A percentile compares a stretch with the other conserved stretches of the same genome.
Evolutionary conservation across 2,888 invertebrate genomes (phyloP).

Genomic region (Perizoma flavofasciatum): DNA sequence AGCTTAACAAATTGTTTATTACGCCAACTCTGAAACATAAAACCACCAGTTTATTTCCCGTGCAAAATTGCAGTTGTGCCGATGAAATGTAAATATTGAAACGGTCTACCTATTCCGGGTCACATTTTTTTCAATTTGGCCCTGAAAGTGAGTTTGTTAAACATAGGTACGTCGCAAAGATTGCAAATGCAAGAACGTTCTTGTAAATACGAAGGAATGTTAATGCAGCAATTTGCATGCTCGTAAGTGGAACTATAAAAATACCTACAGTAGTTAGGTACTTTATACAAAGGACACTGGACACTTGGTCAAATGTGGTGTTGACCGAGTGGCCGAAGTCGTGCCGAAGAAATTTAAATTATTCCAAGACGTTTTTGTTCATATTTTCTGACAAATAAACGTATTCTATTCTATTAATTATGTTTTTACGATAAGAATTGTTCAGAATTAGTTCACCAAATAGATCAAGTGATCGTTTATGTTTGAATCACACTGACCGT

Average conservation of each 20-base stretch:
- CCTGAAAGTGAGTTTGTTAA: slow-evolving; percentile 2
- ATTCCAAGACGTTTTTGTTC: no score
- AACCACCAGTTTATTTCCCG: slow-evolving; percentile 16
- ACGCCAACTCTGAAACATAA: slow-evolving; percentile 8
- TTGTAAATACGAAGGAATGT: slow-evolving; percentile 1
- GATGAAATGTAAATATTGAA: slow-evolving; percentile 20
- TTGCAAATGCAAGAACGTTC: neutral
- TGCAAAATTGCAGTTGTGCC: slow-evolving; percentile 8
- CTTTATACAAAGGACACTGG: no score
- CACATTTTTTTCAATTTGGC: slow-evolving; percentile 4
- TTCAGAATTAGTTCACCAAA: no score
- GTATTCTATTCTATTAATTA: no score
- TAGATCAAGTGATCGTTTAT: no score
- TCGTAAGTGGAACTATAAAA: neutral
- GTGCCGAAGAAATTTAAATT: no score
- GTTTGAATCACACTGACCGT: no score
- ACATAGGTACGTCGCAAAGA: slow-evolving; percentile 8
- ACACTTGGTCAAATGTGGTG: no score
- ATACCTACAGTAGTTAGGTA: neutral
- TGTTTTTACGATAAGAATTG: no score
- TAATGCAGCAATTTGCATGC: slow-evolving; percentile 2
- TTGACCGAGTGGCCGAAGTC: no score
- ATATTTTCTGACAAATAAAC: no score
- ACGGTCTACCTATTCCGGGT: slow-evolving; percentile 1
- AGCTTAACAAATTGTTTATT: no score